Percentiles rank a stretch among this genome's conserved stretches.
These are phyloP conservation scores for Piaya cayana DNA, from an alignment of 2,113 vertebrate genomes.

Conservation along the genomic window DNA sequence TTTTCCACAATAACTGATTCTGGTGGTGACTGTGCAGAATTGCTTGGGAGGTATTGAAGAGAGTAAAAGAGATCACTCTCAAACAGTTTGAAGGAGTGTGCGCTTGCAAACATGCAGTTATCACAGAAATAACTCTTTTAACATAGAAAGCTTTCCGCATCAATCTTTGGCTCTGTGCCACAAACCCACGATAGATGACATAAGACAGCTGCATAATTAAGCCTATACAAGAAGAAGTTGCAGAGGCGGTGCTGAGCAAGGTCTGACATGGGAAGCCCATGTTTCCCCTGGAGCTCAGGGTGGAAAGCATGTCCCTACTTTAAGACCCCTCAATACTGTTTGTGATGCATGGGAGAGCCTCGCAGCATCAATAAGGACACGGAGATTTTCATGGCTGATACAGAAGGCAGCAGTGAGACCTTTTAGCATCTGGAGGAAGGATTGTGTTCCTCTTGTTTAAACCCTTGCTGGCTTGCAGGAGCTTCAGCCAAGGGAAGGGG, in stretches of 20 bases:
- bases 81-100: not conserved
- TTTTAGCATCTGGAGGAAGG: not conserved
- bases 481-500: not conserved
- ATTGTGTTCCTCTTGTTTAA: not conserved
- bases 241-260: not conserved
- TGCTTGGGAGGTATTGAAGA: not conserved
- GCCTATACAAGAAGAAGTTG: not conserved
- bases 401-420: not conserved
- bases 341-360: not conserved
- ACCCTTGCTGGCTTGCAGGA: not conserved
- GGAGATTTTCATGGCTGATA: not conserved
- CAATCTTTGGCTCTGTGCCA: not conserved
- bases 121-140: not conserved
- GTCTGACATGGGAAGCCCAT: not conserved
- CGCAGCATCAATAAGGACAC: not conserved
- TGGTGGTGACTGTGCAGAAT: not conserved
- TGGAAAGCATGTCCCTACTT: not conserved
- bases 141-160: not conserved
- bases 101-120: not conserved
- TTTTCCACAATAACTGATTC: conserved; percentile 15
- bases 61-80: not conserved
- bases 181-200: not conserved
- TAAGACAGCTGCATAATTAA: not conserved
- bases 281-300: not conserved
- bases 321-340: not conserved